phyloP scores from a whole-genome alignment of 1,140 invertebrate genomes.

The Ctenoplectra terminalis region DNA sequence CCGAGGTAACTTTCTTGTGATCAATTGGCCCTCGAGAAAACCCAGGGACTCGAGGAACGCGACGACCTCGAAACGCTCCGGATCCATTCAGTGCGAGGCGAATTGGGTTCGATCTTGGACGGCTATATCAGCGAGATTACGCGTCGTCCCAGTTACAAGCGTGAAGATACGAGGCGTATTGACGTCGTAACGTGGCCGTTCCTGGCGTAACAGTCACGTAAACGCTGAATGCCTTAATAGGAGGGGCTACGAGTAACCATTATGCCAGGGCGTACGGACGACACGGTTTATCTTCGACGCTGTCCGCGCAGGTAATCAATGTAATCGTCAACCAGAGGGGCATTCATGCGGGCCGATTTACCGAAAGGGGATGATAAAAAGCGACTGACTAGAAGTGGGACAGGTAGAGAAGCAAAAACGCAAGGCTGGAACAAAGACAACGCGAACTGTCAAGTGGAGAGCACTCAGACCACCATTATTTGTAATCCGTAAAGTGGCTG shows the following conservation, averaged over 20 bases:
- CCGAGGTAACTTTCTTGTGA: too few relatives aligned
- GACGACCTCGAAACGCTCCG: not conserved
- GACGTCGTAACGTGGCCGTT: not conserved
- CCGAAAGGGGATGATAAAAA: not conserved
- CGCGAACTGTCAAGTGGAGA: constrained; percentile 22
- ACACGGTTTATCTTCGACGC: not conserved
- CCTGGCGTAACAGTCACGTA: not conserved
- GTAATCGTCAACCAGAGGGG: constrained; percentile 3
- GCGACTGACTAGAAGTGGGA: too few relatives aligned
- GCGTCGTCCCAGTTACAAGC: not conserved
- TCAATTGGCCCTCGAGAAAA: not conserved
- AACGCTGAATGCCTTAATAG: not conserved
- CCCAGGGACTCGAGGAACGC: not conserved
- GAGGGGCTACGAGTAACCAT: not conserved
- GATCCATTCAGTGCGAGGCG: not conserved
- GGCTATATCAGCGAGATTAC: not conserved
- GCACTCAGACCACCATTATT: constrained; percentile 13
- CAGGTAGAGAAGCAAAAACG: not conserved
- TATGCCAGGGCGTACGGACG: too few relatives aligned
- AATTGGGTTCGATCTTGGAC: not conserved
- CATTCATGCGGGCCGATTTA: constrained; percentile 2
- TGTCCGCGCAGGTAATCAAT: not conserved
- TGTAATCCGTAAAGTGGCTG: constrained; percentile 23
- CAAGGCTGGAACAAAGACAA: constrained; percentile 17
- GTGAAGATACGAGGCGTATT: not conserved